Percentiles rank a stretch among this genome's conserved stretches.
Conservation (phyloP, 92 coral and sea anemone species). For the Virgularia gustaviana region DNA sequence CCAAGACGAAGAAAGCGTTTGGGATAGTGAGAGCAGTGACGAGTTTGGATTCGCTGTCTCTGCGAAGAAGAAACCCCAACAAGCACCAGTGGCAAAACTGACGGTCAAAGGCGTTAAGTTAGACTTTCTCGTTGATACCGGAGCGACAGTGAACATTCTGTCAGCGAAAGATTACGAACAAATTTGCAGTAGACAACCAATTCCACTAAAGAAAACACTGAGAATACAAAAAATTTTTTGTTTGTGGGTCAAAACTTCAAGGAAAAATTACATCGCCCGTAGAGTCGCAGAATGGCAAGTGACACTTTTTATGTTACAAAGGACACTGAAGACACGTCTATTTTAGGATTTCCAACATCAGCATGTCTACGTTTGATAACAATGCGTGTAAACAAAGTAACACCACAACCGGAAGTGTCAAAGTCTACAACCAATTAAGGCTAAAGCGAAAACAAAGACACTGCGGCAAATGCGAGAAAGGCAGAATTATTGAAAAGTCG, state of each 20-base stretch:
- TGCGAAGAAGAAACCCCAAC: constrained; percentile 2
- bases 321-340: constrained; percentile 27
- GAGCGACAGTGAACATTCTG: constrained; percentile 42
- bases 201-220: not conserved
- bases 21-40: constrained; percentile 21
- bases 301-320: constrained; percentile 42
- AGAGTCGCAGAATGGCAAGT: constrained; percentile 13
- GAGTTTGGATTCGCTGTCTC: constrained; percentile 32
- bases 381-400: constrained; percentile 11
- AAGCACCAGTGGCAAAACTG: constrained; percentile 12
- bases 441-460: not conserved
- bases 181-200: not conserved
- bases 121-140: constrained; percentile 28
- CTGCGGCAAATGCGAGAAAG: constrained; percentile 7
- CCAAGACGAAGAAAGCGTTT: not conserved
- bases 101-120: constrained; percentile 5
- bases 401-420: constrained; percentile 1
- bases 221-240: not conserved
- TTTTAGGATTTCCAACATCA: constrained; percentile 35
- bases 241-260: constrained; percentile 22
- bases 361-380: constrained; percentile 24
- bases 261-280: constrained; percentile 40
- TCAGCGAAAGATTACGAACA: not conserved
- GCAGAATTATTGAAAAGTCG: not conserved
- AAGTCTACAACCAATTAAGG: not conserved